Base-by-base conservation (phyloP, 2,888 invertebrate species). In the Trichopoda pennipes region DNA sequence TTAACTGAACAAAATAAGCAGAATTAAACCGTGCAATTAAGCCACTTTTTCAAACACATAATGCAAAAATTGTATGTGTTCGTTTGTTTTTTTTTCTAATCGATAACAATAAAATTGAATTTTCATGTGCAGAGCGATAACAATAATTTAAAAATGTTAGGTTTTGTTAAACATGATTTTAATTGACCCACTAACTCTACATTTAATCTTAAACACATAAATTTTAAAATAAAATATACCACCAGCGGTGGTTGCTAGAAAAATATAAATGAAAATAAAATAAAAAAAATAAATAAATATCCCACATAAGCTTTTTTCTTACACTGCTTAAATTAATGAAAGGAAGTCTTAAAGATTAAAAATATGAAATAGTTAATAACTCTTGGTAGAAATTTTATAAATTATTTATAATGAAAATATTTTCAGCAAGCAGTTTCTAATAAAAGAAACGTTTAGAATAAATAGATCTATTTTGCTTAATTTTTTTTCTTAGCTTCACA, bases 181-280 rank as follows among this genome's bases (percentile, higher is more conserved):
- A 78, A 81, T 78, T 81, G 78, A 78, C 78, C 77, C 69, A 81
- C 51, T 69, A 70, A 76, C 68, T 58, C 19, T 35, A 17, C 51
- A 44, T 74, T 74, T 60, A 78, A 78, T 81, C 77, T 69, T 28
- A n/a, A 53, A 53, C 64, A 58, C 64, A 81, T 78, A 77, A 77
- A 73, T 63, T 75, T 73, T 12, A 61, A 74, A 74, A 28, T 16
- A 58, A 61, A 63, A 55, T 58, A 51, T n/a, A 42, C 21, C 32
- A 42, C 19, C 47, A 44, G 4, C 32, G 28, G 32, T 44, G 66
- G 44, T 17, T 21, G 64, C 49, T n/a, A 21, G 28, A 32, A 16
- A 23, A 58, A 49, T 35, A 28, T 7, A 28, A 7, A 63, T 58
- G 60, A 49, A 49, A 17, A 1, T 12, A 38, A 12, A 28, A 49